phyloP scores from a whole-genome alignment of 1,140 invertebrate species.

The Pachypeltis micranthus region DNA sequence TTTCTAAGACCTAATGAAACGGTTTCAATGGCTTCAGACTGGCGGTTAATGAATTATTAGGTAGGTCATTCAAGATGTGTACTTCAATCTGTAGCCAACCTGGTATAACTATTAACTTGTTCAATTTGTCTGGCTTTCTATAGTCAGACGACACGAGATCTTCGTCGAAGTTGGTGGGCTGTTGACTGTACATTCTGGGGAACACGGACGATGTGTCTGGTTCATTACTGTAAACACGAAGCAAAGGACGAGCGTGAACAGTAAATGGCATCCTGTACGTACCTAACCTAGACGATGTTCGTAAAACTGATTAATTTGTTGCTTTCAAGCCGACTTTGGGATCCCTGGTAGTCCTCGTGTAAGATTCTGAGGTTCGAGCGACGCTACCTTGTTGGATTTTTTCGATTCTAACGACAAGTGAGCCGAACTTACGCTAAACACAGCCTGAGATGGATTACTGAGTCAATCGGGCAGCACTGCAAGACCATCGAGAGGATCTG shows the following conservation, averaged over 20 bases:
- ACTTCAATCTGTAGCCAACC: constrained; percentile 65
- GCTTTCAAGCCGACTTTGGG: constrained; percentile 62
- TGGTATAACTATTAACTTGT: constrained; percentile 69
- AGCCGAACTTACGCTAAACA: constrained; percentile 69
- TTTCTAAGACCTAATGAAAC: too few relatives aligned
- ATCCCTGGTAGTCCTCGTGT: constrained; percentile 67
- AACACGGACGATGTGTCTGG: constrained; percentile 70
- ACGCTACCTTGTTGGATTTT: constrained; percentile 85
- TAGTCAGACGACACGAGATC: constrained; percentile 79
- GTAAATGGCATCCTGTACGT: constrained; percentile 91
- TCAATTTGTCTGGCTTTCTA: constrained; percentile 68
- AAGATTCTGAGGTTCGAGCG: constrained; percentile 72
- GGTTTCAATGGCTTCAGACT: constrained; percentile 66
- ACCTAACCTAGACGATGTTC: constrained; percentile 41
- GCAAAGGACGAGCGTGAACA: constrained; percentile 79
- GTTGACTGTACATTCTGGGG: constrained; percentile 74
- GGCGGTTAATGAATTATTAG: constrained; percentile 64
- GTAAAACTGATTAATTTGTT: constrained; percentile 66
- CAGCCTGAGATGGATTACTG: constrained; percentile 42
- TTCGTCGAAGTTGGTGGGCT: constrained; percentile 69
- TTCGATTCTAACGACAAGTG: constrained; percentile 81
- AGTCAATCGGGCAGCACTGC: constrained; percentile 11
- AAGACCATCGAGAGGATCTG: constrained; percentile 7
- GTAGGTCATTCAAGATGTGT: constrained; percentile 48
- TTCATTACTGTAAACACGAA: constrained; percentile 67